Evolutionary conservation across 2,888 invertebrate genomes (phyloP).

Genomic region (Netelia melanura): DNA sequence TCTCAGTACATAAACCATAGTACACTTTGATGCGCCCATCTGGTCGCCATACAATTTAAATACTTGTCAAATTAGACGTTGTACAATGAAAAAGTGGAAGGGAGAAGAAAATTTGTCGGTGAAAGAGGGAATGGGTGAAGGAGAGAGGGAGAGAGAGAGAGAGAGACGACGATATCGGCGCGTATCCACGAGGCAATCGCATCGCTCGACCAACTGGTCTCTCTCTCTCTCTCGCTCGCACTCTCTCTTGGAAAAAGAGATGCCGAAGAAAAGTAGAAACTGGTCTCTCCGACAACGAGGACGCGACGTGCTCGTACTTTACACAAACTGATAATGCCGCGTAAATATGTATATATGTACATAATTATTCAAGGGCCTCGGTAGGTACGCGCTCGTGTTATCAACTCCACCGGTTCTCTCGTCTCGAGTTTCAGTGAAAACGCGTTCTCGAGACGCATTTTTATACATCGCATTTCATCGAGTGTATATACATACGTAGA

Average conservation of each 20-base stretch:
- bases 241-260: too few relatives aligned
- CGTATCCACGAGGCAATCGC: too few relatives aligned
- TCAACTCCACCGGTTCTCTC: constrained; percentile 5
- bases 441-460: background rate
- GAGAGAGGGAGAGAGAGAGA: too few relatives aligned
- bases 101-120: background rate
- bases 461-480: too few relatives aligned
- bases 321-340: constrained; percentile 14
- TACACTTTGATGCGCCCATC: constrained; percentile 19
- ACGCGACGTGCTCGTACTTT: constrained; percentile 14
- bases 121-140: too few relatives aligned
- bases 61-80: background rate
- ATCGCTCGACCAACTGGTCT: too few relatives aligned
- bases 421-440: background rate
- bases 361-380: constrained; percentile 25
- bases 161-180: too few relatives aligned
- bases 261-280: too few relatives aligned
- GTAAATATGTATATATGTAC: constrained; percentile 8
- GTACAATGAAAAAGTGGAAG: background rate
- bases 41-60: constrained; percentile 5
- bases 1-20: background rate
- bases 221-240: too few relatives aligned
- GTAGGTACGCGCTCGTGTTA: constrained; percentile 15
- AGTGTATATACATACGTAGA: too few relatives aligned
- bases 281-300: constrained; percentile 1